Percentiles rank a stretch among this genome's conserved stretches.
Conservation (phyloP, 2,888 invertebrate genomes). For the Sisyra terminalis region DNA sequence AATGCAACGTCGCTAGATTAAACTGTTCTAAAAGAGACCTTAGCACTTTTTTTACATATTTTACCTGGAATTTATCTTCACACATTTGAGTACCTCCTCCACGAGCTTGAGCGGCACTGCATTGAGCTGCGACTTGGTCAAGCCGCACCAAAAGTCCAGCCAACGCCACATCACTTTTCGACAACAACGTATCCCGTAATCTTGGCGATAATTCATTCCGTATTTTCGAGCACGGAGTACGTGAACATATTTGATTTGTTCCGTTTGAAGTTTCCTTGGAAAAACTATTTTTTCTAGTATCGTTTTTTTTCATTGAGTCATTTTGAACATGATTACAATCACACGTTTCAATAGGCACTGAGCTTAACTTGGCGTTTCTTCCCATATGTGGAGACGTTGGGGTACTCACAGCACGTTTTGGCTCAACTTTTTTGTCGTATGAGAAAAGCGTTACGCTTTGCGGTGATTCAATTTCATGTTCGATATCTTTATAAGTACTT, state of each 20-base stretch:
- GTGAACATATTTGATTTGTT: constrained; percentile 12
- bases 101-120: constrained; percentile 54
- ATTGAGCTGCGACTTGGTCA: constrained; percentile 54
- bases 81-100: constrained; percentile 60
- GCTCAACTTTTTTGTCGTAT: constrained; percentile 3
- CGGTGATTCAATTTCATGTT: constrained; percentile 21
- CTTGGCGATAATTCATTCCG: constrained; percentile 18
- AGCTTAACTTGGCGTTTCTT: constrained; percentile 6
- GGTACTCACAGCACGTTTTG: constrained; percentile 22
- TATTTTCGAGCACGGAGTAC: constrained; percentile 10
- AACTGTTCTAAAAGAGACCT: too few species aligned
- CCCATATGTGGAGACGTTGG: constrained; percentile 27
- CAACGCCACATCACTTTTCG: constrained; percentile 54
- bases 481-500: constrained; percentile 39
- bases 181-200: constrained; percentile 35
- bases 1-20: too few species aligned
- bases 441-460: constrained; percentile 1
- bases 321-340: constrained; percentile 9
- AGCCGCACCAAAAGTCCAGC: constrained; percentile 46
- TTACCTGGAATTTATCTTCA: constrained; percentile 57
- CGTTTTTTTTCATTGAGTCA: constrained; percentile 1
- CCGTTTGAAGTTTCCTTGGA: constrained; percentile 14
- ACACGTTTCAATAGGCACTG: constrained; percentile 11
- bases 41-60: too few species aligned
- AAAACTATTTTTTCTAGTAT: background rate